Conservation (phyloP, 2,113 vertebrate species). For the Phalacrocorax pelagicus region DNA sequence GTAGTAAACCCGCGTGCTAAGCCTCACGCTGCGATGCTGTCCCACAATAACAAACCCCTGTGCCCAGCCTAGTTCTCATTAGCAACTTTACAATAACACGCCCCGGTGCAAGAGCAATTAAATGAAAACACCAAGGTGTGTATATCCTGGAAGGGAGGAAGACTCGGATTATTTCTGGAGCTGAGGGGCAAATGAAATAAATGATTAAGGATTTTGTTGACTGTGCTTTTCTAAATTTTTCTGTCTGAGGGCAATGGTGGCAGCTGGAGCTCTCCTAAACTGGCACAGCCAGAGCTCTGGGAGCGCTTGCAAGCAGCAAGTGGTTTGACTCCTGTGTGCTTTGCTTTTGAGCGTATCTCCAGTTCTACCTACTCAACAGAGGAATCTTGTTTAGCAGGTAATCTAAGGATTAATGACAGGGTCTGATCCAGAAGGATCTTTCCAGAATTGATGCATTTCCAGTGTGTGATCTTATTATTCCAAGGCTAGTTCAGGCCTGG, state of each 20-base stretch:
- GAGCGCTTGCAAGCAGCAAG: background rate
- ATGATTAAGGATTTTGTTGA: background rate
- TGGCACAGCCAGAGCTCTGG: background rate
- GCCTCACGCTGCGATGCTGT: background rate
- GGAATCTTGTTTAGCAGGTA: background rate
- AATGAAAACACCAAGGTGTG: background rate
- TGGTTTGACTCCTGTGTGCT: background rate
- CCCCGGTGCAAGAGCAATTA: background rate
- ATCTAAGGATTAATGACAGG: background rate
- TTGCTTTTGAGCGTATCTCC: background rate
- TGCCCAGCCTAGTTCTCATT: background rate
- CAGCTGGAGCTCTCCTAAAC: background rate
- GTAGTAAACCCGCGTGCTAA: background rate
- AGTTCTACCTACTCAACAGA: background rate
- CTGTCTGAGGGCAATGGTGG: background rate
- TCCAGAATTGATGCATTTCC: background rate
- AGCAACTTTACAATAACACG: background rate
- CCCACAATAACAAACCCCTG: background rate
- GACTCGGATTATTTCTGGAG: background rate
- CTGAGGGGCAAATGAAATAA: background rate
- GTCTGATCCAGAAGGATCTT: background rate
- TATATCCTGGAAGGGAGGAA: background rate
- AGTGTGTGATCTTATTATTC: rapidly evolving
- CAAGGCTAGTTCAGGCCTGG: background rate
- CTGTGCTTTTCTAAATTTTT: background rate